Evolutionary conservation across 2,888 invertebrate genomes (phyloP), one percentile per base, ranked within the genome.

Genomic region (Silvanus unidentatus): DNA sequence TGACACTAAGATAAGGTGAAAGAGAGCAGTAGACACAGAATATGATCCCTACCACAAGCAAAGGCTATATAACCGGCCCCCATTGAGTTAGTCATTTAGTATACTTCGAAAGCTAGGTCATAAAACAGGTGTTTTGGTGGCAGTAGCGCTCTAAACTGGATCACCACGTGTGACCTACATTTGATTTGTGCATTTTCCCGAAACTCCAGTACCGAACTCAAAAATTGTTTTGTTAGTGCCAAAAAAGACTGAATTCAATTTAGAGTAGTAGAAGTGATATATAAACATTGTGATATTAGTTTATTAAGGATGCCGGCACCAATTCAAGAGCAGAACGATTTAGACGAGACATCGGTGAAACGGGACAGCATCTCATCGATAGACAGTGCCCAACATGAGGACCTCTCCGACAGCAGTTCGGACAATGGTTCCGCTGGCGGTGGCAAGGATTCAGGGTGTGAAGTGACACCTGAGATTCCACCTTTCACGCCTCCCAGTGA

Each of bases 401-500:
- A 84, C 65, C 70, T 81, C 15, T 84, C 84, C 36, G 84, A 84
- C 68, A 76, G 79, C 56, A 81, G 77, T 30, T 81, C 81, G 13
- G 82, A 82, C 43, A 73, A 78, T 32, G 80, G 80, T 44, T 80
- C 80, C 39, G 77, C 78, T 42, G 79, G 78, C 39, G 79, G 78
- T 32, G 80, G 79, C 49, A 82, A 81, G 66, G 84, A 84, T 65
- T 83, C 84, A 43, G 82, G 82, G 49, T 80, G 81, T 64, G 83
- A 84, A 68, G 78, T 80, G 44, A 77, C 79, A 40, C 62, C 75
- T 2, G 77, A 77, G 60, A 59, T 66, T 5, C 77, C 81, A 2
- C 81, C 82, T 1, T 83, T 82, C 68, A 72, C 73, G 1, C 78
- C 80, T 1, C 90, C 89, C 0, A 83, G 81, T 53, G 88, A 88